Percentiles rank a stretch among this genome's conserved stretches.
phyloP scores from a whole-genome alignment of 2,797 vertebrate genomes.

The Sebastes trivittatus region DNA sequence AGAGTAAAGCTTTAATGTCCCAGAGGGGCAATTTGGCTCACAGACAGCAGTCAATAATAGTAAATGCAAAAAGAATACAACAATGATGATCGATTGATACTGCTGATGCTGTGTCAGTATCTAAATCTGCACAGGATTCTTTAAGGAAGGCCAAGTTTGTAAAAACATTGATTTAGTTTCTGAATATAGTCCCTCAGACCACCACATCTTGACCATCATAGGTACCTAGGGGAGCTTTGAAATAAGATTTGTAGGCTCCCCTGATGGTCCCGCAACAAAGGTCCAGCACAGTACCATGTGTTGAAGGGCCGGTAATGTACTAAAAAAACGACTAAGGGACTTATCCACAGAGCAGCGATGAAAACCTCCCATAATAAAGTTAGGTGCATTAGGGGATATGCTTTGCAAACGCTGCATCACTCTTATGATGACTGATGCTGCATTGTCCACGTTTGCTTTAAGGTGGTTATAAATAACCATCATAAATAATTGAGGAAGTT shows the following conservation, averaged over 20 bases:
- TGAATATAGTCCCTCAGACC: background rate
- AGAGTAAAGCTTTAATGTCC: background rate
- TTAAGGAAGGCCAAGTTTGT: background rate
- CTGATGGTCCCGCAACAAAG: background rate
- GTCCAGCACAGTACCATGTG: background rate
- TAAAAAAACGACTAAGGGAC: background rate
- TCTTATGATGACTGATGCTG: background rate
- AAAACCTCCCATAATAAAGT: background rate
- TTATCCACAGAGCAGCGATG: background rate
- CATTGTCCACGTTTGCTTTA: background rate
- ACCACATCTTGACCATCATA: background rate
- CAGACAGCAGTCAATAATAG: background rate
- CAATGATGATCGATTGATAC: background rate
- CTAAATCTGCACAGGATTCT: background rate
- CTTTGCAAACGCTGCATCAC: background rate
- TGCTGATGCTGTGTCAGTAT: background rate
- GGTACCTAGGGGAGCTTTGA: background rate
- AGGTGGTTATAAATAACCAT: background rate
- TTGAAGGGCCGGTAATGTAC: background rate
- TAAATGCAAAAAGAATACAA: background rate
- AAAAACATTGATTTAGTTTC: background rate
- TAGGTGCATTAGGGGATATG: background rate
- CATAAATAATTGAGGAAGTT: background rate
- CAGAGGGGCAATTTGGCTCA: background rate
- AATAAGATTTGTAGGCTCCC: background rate